Percentiles rank a stretch among this genome's conserved stretches.
Conservation (phyloP, 2,113 vertebrate genomes). For the Cephalopholis sonnerati region DNA sequence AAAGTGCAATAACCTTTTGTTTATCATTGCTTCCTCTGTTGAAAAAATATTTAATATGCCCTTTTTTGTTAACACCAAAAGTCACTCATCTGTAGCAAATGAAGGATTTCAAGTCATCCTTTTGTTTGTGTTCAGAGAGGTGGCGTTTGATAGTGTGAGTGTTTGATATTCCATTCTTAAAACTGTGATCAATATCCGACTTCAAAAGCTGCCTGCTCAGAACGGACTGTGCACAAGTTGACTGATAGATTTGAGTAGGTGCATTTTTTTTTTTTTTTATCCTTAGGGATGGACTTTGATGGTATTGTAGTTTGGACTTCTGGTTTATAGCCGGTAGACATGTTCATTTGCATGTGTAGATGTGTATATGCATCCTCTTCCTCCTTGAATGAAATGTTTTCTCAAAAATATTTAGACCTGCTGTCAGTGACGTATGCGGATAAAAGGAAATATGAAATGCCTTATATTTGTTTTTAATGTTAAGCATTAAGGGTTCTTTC, state of each 20-base stretch:
- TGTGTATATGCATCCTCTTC: conserved; percentile 81
- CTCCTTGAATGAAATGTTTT: conserved; percentile 78
- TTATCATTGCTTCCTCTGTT: conserved; percentile 82
- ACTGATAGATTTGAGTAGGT: conserved; percentile 69
- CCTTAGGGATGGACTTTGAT: conserved; percentile 65
- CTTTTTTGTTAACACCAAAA: conserved; percentile 79
- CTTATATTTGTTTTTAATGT: conserved; percentile 82
- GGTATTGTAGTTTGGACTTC: conserved; percentile 75
- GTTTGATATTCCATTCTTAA: conserved; percentile 81
- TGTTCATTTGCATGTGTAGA: conserved; percentile 81
- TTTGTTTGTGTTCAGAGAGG: conserved; percentile 74
- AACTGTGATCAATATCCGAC: conserved; percentile 83
- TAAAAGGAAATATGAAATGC: conserved; percentile 82
- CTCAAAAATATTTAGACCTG: conserved; percentile 79
- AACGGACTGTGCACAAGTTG: conserved; percentile 78
- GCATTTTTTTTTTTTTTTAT: conserved; percentile 5
- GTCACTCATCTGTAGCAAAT: conserved; percentile 77
- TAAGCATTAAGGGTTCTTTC: conserved; percentile 78
- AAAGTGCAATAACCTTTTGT: conserved; percentile 87
- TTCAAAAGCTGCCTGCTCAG: conserved; percentile 79
- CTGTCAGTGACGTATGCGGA: conserved; percentile 77
- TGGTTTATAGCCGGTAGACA: conserved; percentile 71
- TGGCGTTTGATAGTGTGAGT: conserved; percentile 78
- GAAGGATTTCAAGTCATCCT: conserved; percentile 69
- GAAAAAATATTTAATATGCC: conserved; percentile 65